These are phyloP conservation scores for Clepsis dumicolana DNA, from an alignment of 2,888 invertebrate species.

Conservation along the genomic window DNA sequence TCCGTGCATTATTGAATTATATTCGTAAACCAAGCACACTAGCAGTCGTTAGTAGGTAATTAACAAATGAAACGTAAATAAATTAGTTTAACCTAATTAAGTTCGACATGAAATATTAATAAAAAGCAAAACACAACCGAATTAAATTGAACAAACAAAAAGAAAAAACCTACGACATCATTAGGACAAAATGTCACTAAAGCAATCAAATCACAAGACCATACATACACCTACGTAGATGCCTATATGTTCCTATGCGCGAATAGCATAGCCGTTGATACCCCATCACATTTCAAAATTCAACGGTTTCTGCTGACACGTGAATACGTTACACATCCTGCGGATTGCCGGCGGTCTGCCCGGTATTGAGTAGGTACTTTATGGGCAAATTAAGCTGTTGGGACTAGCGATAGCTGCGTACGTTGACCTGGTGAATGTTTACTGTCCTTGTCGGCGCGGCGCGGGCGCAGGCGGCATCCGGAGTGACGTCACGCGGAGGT, in stretches of 20 bases:
- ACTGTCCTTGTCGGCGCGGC: constrained; percentile 78
- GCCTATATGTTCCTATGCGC: background rate
- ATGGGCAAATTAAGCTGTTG: constrained; percentile 43
- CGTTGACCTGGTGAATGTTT: constrained; percentile 84
- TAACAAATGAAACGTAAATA: background rate
- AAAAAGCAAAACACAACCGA: background rate
- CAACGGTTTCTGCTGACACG: constrained; percentile 31
- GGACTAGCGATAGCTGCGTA: constrained; percentile 74
- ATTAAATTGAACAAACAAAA: background rate
- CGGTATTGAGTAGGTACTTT: constrained; percentile 38
- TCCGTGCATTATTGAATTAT: background rate
- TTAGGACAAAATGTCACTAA: constrained; percentile 7
- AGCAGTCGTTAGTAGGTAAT: background rate
- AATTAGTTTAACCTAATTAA: background rate
- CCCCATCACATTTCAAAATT: constrained; percentile 27
- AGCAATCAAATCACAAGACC: background rate
- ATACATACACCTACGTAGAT: background rate
- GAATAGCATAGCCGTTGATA: background rate
- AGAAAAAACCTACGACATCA: background rate
- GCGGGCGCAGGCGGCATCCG: constrained; percentile 55
- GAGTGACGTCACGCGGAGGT: constrained; percentile 81
- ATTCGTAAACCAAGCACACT: background rate
- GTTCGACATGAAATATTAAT: constrained; percentile 1
- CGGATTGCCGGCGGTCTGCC: background rate
- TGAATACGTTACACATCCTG: constrained; percentile 36